phyloP scores from a whole-genome alignment of 2,888 invertebrate species.

The Augochlorella aurata region DNA sequence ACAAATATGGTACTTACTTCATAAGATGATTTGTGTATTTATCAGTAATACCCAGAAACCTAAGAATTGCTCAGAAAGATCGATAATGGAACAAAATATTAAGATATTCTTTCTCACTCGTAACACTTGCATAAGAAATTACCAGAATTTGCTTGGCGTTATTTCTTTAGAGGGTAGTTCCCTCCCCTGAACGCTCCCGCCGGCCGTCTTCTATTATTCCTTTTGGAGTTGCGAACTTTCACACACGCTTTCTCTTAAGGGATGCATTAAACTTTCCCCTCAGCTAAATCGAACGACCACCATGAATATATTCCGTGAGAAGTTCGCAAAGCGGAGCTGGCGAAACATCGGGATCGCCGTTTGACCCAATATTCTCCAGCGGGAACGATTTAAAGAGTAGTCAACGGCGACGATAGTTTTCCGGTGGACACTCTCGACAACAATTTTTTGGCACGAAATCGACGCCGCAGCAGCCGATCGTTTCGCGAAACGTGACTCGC shows the following conservation, averaged over 20 bases:
- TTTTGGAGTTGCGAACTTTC: not conserved
- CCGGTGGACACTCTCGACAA: not conserved
- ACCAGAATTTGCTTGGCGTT: not conserved
- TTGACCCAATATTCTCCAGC: conserved; percentile 1
- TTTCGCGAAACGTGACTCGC: not conserved
- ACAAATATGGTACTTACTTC: no score
- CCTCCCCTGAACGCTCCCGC: not conserved
- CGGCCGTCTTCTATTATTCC: not conserved
- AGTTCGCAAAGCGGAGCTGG: conserved; percentile 21
- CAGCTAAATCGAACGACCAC: conserved; percentile 24
- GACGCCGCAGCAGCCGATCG: not conserved
- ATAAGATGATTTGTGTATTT: no score
- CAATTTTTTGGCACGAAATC: not conserved
- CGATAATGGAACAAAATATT: no score
- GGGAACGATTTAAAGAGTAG: not conserved
- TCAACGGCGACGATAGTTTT: not conserved
- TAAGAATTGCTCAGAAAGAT: no score
- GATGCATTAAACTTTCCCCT: not conserved
- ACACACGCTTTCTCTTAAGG: not conserved
- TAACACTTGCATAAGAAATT: not conserved
- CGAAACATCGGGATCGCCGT: conserved; percentile 14
- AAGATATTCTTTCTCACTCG: no score
- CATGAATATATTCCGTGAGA: conserved; percentile 31
- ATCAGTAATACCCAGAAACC: no score
- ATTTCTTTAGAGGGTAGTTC: not conserved